These are phyloP conservation scores for Bugula neritina DNA, from an alignment of 2,888 invertebrate species.

Conservation along the genomic window DNA sequence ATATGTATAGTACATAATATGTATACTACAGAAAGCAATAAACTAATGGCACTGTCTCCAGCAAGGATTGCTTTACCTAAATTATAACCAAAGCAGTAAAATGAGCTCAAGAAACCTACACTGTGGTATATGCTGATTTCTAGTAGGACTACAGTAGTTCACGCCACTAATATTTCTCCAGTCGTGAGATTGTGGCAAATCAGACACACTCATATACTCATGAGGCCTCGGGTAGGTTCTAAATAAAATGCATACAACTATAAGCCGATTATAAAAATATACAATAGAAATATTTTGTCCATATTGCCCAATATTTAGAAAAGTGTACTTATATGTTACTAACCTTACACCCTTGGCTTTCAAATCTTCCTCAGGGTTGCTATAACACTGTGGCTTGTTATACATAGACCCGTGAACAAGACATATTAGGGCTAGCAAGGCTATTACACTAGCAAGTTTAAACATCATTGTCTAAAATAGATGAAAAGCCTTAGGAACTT, in stretches of 20 bases:
- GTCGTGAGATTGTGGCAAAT: conserved; percentile 51
- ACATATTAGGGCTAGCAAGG: neutral
- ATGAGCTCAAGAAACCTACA: conserved; percentile 44
- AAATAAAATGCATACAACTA: too few relatives aligned
- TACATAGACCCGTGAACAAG: neutral
- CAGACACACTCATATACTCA: conserved; percentile 30
- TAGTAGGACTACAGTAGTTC: conserved; percentile 54
- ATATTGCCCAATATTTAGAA: neutral
- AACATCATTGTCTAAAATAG: neutral
- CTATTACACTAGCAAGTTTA: neutral
- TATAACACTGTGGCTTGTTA: neutral
- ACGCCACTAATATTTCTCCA: conserved; percentile 55
- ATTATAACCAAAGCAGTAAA: too few relatives aligned
- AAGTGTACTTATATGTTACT: too few relatives aligned
- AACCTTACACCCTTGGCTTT: neutral
- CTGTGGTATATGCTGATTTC: conserved; percentile 57
- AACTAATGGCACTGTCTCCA: too few relatives aligned
- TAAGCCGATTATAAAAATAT: too few relatives aligned
- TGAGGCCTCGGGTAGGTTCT: conserved; percentile 27
- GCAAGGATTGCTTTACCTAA: too few relatives aligned
- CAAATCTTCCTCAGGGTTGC: neutral
- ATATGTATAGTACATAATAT: too few relatives aligned
- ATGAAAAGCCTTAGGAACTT: too few relatives aligned
- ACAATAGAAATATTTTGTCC: neutral
- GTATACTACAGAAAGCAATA: too few relatives aligned